phyloP scores from a whole-genome alignment of 1,140 invertebrate genomes.

The Drosophila nasuta region DNA sequence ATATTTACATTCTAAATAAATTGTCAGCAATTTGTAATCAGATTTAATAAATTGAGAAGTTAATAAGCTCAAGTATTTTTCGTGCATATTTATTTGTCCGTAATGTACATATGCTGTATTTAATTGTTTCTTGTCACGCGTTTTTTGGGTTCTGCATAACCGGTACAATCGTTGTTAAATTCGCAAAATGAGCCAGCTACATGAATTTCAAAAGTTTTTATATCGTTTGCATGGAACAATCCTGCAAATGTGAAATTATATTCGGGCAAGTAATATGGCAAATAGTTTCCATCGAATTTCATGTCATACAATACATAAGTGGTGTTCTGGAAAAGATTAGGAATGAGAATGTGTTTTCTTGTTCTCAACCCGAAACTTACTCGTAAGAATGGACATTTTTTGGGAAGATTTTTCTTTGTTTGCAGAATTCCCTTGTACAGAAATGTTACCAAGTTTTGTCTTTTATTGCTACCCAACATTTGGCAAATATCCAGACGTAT shows the following conservation, averaged over 20 bases:
- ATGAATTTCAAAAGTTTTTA: conserved; percentile 2
- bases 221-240: conserved; percentile 11
- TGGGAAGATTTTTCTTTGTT: conserved; percentile 30
- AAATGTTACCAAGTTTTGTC: conserved; percentile 1
- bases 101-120: not conserved
- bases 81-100: too few species aligned
- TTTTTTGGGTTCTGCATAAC: not conserved
- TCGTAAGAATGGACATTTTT: conserved; percentile 14
- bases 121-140: not conserved
- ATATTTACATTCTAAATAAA: not conserved
- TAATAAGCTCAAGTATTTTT: too few species aligned
- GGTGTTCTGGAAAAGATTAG: conserved; percentile 26
- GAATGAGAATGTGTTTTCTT: not conserved
- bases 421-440: conserved; percentile 11
- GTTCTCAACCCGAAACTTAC: not conserved
- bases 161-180: not conserved
- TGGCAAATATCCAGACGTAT: conserved; percentile 23
- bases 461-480: not conserved
- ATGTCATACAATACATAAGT: conserved; percentile 19
- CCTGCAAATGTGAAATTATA: conserved; percentile 40
- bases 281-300: conserved; percentile 17
- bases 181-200: conserved; percentile 9
- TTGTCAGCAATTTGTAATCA: too few species aligned
- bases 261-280: conserved; percentile 29
- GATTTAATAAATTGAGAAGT: too few species aligned